Evolutionary conservation across 2,888 invertebrate genomes (phyloP).

Genomic region (Lapara coniferarum): DNA sequence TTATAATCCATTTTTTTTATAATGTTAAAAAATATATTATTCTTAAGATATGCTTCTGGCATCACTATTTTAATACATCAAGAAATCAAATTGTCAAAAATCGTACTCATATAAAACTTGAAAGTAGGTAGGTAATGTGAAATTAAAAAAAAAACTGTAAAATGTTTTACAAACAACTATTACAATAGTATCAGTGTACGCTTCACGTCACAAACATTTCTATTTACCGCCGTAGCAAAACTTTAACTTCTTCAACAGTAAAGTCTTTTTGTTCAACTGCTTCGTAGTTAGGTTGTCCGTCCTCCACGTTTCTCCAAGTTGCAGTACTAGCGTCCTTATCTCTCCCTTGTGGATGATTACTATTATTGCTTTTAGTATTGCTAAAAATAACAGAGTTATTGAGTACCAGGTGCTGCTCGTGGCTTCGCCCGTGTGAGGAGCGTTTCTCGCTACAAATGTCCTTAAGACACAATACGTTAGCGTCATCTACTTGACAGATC

Average conservation of each 20-base stretch:
- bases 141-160: background rate
- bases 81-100: background rate
- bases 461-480: too few relatives aligned
- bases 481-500: too few relatives aligned
- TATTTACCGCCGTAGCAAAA: constrained; percentile 48
- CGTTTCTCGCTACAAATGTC: too few relatives aligned
- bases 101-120: too few relatives aligned
- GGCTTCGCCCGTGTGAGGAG: too few relatives aligned
- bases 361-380: constrained; percentile 41
- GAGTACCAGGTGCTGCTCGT: background rate
- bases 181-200: background rate
- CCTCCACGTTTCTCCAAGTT: constrained; percentile 46
- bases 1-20: background rate
- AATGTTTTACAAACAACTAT: background rate
- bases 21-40: too few relatives aligned
- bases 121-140: too few relatives aligned
- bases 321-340: constrained; percentile 40
- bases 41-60: too few relatives aligned
- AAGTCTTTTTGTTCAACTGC: constrained; percentile 51
- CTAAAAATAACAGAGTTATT: constrained; percentile 40
- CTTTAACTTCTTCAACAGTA: constrained; percentile 48
- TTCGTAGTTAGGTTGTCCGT: constrained; percentile 39
- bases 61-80: background rate
- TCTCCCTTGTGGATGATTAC: constrained; percentile 38
- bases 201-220: background rate